These are phyloP conservation scores for Ridgeia piscesae DNA, from an alignment of 1,140 invertebrate genomes.

Conservation along the genomic window DNA sequence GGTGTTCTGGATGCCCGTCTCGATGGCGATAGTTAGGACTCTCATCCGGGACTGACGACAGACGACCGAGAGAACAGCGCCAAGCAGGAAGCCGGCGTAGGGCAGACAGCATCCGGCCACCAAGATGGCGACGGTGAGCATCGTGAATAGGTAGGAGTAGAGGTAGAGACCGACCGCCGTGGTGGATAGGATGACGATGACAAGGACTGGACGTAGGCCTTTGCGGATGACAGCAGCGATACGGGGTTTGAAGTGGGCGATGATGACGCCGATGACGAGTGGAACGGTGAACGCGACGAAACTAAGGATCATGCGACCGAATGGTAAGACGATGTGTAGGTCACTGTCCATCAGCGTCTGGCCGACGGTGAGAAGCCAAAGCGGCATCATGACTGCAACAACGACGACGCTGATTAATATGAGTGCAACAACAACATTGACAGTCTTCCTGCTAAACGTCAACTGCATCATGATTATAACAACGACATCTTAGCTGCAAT, in stretches of 20 bases:
- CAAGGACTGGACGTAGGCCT: slow-evolving; percentile 68
- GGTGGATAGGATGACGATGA: slow-evolving; percentile 80
- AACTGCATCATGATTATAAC: neutral
- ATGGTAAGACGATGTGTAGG: slow-evolving; percentile 54
- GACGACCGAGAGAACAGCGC: slow-evolving; percentile 57
- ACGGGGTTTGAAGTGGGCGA: slow-evolving; percentile 66
- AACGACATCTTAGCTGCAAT: neutral
- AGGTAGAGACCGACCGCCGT: slow-evolving; percentile 86
- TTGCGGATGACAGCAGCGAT: slow-evolving; percentile 46
- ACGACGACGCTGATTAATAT: neutral
- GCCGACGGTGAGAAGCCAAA: slow-evolving; percentile 92
- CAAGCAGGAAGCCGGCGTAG: slow-evolving; percentile 81
- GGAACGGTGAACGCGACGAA: slow-evolving; percentile 75
- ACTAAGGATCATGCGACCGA: slow-evolving; percentile 77
- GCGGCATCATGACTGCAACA: slow-evolving; percentile 81
- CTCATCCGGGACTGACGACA: slow-evolving; percentile 46
- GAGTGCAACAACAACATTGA: neutral
- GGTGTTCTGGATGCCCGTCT: slow-evolving; percentile 62
- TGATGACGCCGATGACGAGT: slow-evolving; percentile 78
- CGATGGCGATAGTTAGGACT: slow-evolving; percentile 60
- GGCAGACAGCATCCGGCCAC: slow-evolving; percentile 82
- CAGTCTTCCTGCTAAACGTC: no score
- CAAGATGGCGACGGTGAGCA: slow-evolving; percentile 68
- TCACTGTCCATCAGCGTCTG: slow-evolving; percentile 70
- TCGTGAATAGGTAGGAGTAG: slow-evolving; percentile 86